Conservation (phyloP, 2,888 invertebrate species). For the Acheta domesticus region DNA sequence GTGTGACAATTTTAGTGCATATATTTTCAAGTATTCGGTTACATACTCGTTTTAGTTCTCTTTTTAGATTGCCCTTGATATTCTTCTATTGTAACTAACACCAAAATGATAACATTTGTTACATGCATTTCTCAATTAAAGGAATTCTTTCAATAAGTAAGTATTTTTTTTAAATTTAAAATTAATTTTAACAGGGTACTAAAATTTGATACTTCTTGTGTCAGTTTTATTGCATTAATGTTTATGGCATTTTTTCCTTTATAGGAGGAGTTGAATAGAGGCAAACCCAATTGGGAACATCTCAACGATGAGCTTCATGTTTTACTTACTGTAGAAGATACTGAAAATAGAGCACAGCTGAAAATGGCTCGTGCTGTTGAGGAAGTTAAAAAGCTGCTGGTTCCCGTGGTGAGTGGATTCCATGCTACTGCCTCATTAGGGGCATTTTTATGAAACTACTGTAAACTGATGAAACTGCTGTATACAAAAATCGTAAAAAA, state of each 20-base stretch:
- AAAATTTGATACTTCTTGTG: no score
- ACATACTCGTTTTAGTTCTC: no score
- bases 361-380: constrained; percentile 95
- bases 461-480: no score
- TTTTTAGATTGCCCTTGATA: constrained; percentile 23
- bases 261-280: constrained; percentile 98
- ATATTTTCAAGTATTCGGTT: no score
- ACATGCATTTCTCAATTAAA: neutral
- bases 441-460: no score
- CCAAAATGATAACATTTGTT: neutral
- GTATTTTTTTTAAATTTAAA: neutral
- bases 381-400: constrained; percentile 95
- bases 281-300: constrained; percentile 99
- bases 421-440: neutral
- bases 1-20: no score
- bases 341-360: constrained; percentile 91
- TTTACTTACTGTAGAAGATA: constrained; percentile 96
- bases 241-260: constrained; percentile 33
- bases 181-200: no score
- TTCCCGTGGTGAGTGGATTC: constrained; percentile 65
- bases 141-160: neutral
- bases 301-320: constrained; percentile 98
- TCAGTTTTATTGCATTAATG: neutral
- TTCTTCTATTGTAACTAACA: constrained; percentile 20
- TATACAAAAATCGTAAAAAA: no score